Evolutionary conservation across 1,140 invertebrate species (phyloP), one percentile per base, ranked within the genome.

Genomic region (Pseudomyrmex cubaensis): DNA sequence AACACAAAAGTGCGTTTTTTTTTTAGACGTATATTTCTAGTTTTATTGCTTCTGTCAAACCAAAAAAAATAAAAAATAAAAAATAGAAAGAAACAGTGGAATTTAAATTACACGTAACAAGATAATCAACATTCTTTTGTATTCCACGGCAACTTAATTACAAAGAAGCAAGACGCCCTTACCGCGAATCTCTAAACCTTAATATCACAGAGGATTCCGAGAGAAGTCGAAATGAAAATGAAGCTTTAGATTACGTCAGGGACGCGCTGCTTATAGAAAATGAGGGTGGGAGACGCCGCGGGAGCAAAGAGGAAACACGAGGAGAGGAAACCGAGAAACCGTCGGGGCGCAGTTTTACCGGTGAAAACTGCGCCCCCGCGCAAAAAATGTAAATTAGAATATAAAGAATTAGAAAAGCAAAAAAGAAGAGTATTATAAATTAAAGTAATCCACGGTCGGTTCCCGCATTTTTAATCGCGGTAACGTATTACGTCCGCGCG

Each of bases 401-500:
- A 72, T 35, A 35, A 15, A 80, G 59, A 80, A 59, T 57, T 69
- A 10, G 25, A 4, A 10, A 54, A 10, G 22, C 44, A 46, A 69
- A 78, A 69, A 20, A 35, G 0, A 35, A 35, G 35, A 35, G 35
- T 35, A 35, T 80, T 80, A 61, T 70, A 80, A 72, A 80, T 80
- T 22, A 70, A 80, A 64, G 46, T 35, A 59, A 61, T 70, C 22
- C 54, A 72, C 54, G 54, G 35, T 35, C 46, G 76, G n/a, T 59
- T 44, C 35, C 35, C 35, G 54, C 20, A 25, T 72, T 80, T 80
- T 72, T 80, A 72, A 72, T 80, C 54, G 66, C 44, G 8, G n/a
- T 10, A 50, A 62, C 46, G 13, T 74, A 35, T 35, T 35, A 59
- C 22, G 52, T 35, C n/a, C 3, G 12, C 10, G 25, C 9, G 3